Evolutionary conservation across 2,797 vertebrate genomes (phyloP).

Genomic region (Amazona finschi): DNA sequence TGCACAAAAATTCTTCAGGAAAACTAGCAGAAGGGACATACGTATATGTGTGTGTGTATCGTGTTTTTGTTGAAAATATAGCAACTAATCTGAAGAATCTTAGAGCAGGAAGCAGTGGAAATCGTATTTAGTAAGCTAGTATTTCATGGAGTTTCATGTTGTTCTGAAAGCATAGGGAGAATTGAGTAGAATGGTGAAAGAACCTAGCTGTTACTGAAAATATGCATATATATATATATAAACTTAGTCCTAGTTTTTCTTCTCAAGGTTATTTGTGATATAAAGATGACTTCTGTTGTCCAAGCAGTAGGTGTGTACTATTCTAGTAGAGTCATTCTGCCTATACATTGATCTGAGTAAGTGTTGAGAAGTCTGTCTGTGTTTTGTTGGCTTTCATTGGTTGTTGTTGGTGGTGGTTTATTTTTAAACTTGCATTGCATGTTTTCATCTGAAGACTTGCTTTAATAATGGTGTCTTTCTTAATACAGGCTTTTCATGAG

Average conservation of each 20-base stretch:
- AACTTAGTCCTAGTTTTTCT: background rate
- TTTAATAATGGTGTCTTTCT: background rate
- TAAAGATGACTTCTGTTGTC: background rate
- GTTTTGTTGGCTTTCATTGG: background rate
- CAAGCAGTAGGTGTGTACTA: rapidly evolving
- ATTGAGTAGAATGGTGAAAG: background rate
- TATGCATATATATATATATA: rapidly evolving
- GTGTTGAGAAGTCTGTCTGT: background rate
- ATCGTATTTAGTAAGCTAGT: background rate
- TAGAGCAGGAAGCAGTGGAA: background rate
- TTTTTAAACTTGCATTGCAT: background rate
- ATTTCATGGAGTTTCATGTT: background rate
- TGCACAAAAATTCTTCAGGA: background rate
- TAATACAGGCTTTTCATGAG: background rate
- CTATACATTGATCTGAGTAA: background rate
- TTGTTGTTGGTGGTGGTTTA: background rate
- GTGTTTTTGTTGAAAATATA: background rate
- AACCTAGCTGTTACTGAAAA: background rate
- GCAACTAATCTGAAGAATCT: background rate
- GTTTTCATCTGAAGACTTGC: background rate
- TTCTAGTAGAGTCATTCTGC: background rate
- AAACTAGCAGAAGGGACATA: background rate
- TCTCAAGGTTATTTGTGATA: background rate
- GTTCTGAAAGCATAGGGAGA: background rate
- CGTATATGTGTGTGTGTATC: background rate